A percentile compares a stretch with the other conserved stretches of the same genome.
phyloP scores from a whole-genome alignment of 2,888 invertebrate genomes.

The Drymonia ruficornis region DNA sequence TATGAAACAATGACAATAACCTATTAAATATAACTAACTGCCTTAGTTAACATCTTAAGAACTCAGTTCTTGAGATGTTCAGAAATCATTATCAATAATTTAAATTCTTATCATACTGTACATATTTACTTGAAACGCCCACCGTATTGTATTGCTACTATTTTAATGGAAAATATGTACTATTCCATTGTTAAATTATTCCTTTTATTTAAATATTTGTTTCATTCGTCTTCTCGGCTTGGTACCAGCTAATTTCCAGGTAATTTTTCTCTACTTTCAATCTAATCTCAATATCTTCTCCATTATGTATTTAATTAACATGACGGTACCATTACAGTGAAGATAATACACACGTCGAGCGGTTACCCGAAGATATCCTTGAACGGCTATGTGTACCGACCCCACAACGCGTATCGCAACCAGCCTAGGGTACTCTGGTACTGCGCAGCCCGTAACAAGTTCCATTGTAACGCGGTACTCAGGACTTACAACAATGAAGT shows the following conservation, averaged over 20 bases:
- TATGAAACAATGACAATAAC: not conserved
- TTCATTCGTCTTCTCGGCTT: not conserved
- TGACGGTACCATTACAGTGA: conserved; percentile 46
- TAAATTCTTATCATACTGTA: not conserved
- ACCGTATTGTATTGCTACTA: conserved; percentile 12
- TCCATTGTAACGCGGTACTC: conserved; percentile 65
- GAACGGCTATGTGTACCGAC: conserved; percentile 69
- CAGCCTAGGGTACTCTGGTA: conserved; percentile 75
- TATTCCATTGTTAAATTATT: not conserved
- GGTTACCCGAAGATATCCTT: conserved; percentile 72
- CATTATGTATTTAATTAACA: conserved; percentile 1
- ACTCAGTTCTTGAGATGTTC: not conserved
- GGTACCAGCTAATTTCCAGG: conserved; percentile 28
- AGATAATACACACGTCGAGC: conserved; percentile 63
- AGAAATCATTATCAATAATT: not conserved
- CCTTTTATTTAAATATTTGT: conserved; percentile 1
- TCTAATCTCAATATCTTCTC: not conserved
- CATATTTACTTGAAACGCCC: conserved; percentile 19
- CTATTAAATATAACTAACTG: not conserved
- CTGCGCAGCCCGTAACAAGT: conserved; percentile 66
- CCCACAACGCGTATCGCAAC: conserved; percentile 77
- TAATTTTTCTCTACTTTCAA: conserved; percentile 25
- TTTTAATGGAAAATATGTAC: not conserved
- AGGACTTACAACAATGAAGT: conserved; percentile 66
- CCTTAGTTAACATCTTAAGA: too few species aligned